Percentiles rank a stretch among this genome's conserved stretches.
phyloP scores from a whole-genome alignment of 2,113 vertebrate genomes.

The Microtus montanus region DNA sequence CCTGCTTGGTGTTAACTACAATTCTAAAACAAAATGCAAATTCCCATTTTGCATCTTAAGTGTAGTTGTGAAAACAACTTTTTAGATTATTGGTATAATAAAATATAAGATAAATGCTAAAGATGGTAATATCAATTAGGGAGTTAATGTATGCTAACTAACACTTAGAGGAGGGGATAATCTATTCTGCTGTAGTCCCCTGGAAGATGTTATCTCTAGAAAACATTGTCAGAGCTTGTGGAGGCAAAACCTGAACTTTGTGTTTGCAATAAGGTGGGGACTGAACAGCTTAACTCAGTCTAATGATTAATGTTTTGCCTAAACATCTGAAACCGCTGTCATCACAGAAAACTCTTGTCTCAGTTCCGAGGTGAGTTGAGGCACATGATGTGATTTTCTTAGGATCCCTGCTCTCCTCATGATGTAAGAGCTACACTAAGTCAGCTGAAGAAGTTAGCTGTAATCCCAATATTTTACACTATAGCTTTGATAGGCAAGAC shows the following conservation, averaged over 20 bases:
- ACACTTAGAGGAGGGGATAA: neutral
- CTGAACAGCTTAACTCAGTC: neutral
- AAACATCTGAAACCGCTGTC: conserved; percentile 8
- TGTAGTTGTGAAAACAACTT: neutral
- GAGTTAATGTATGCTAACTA: neutral
- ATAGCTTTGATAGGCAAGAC: neutral
- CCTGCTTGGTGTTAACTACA: neutral
- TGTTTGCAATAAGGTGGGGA: conserved; percentile 10
- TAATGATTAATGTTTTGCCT: conserved; percentile 28
- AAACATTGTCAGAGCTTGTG: neutral
- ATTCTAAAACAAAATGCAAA: neutral
- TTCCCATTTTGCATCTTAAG: neutral
- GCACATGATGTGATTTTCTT: neutral
- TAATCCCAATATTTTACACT: neutral
- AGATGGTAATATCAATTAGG: neutral
- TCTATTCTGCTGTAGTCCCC: neutral
- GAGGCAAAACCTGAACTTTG: neutral
- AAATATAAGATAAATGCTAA: neutral
- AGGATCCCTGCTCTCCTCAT: neutral
- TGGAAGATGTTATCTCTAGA: neutral
- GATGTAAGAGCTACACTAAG: neutral
- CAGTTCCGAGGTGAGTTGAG: neutral
- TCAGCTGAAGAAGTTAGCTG: neutral
- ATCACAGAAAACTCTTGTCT: neutral
- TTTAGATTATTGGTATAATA: neutral